phyloP scores from a whole-genome alignment of 1,140 invertebrate genomes.

The Copidosoma floridanum region DNA sequence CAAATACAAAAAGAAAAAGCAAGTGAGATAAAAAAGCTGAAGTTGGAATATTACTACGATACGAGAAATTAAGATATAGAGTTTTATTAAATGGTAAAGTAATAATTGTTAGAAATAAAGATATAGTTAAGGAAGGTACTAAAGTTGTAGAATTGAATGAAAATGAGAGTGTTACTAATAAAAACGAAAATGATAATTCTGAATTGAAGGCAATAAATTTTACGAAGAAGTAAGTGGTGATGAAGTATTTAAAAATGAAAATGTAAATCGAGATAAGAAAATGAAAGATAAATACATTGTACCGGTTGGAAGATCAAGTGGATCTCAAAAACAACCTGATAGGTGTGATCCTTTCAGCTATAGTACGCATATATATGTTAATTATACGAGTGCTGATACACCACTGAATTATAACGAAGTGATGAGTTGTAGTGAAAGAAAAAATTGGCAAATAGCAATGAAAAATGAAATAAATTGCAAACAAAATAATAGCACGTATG shows the following conservation, averaged over 20 bases:
- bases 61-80: background rate
- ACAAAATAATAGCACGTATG: background rate
- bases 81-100: background rate
- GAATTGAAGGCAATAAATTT: background rate
- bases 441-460: conserved; percentile 19
- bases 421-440: background rate
- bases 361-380: conserved; percentile 11
- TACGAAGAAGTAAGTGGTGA: too few relatives aligned
- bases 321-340: too few relatives aligned
- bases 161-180: background rate
- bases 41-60: background rate
- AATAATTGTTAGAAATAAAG: background rate
- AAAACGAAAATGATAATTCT: background rate
- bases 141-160: background rate
- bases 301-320: too few relatives aligned
- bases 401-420: conserved; percentile 17
- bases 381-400: conserved; percentile 1
- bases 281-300: too few relatives aligned
- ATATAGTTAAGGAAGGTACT: background rate
- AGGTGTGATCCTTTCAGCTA: too few relatives aligned
- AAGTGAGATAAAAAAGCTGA: background rate
- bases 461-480: conserved; percentile 5
- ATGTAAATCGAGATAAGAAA: background rate
- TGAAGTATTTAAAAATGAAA: too few relatives aligned
- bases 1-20: background rate